These are phyloP conservation scores for Chunga burmeisteri DNA, from an alignment of 2,113 vertebrate genomes.

Conservation along the genomic window DNA sequence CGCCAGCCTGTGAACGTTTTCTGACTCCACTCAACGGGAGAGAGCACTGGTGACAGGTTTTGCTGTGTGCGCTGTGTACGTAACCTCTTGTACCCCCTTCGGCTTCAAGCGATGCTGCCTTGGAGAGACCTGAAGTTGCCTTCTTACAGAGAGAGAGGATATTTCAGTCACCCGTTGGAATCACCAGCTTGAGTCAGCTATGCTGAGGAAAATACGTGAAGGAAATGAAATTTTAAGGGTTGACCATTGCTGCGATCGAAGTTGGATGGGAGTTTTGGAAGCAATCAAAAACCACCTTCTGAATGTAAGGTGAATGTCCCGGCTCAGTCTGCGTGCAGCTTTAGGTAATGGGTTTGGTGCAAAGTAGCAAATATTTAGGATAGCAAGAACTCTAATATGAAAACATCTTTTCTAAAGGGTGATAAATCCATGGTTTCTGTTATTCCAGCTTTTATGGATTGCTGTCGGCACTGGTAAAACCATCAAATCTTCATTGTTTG, in stretches of 20 bases:
- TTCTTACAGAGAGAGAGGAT: background rate
- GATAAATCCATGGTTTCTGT: background rate
- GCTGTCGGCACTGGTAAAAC: background rate
- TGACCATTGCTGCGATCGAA: background rate
- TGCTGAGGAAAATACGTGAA: background rate
- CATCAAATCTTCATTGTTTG: background rate
- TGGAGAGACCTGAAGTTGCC: background rate
- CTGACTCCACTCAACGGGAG: background rate
- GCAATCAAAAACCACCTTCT: background rate
- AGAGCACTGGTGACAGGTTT: background rate
- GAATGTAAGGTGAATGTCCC: background rate
- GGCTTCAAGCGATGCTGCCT: background rate
- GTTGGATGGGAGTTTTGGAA: background rate
- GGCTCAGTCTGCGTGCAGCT: background rate
- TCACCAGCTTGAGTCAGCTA: background rate
- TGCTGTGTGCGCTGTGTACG: accelerated
- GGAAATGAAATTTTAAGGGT: background rate
- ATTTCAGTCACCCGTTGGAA: background rate
- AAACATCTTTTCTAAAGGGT: background rate
- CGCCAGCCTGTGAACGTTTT: accelerated
- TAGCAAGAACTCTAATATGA: background rate
- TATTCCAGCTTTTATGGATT: background rate
- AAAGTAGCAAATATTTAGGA: background rate
- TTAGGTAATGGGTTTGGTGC: background rate
- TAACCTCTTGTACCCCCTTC: background rate